Base-by-base conservation (phyloP, 2,888 invertebrate species). In the Oligia strigilis region DNA sequence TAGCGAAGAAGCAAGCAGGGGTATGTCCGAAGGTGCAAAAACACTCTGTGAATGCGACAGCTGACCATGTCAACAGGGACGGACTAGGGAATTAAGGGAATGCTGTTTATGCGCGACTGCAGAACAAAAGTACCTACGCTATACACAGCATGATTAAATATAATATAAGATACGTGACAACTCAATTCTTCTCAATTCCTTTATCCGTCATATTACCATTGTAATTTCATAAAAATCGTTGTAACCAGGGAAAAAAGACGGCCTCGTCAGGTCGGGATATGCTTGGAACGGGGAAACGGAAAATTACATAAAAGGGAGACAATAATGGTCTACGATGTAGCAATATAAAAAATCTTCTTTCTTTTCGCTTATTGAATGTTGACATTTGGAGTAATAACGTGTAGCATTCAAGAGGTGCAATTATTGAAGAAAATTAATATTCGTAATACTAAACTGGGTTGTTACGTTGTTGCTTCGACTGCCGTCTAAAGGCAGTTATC, bases 41-140 rank as follows among this genome's bases (percentile, higher is more conserved):
- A 96, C 95, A 90, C 85, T 89, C 92, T 96, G 96, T 93, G 96
- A 96, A 94, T 94, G 93, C 92, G 95, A 92, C 96, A 96, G 96
- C 96, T 96, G 96, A 94, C 95, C 93, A 90, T 89, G 87, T 85
- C 79, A 83, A 89, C 94, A 93, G 94, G 90, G 93, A 83, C 85
- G 95, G 85, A 94, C 77, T 93, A 29, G 29, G 29, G 29, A 29
- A 29, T 29, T 29, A 76, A 81, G 91, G 83, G 80, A 82, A 81
- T 70, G 17, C 64, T 70, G 58, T 77, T 78, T 75, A 55, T 67
- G 55, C 2, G 19, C 76, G 55, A n/a, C 23, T 62, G 19, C n/a
- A 23, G 2, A 40, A 62, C n/a, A 66, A 3, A 9, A 6, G 4
- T 62, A 62, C 29, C 29, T n/a, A 14, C 19, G 62, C 14, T 40